Percentiles rank a stretch among this genome's conserved stretches.
phyloP scores from a whole-genome alignment of 1,140 invertebrate genomes.

The Aphis craccivora region DNA sequence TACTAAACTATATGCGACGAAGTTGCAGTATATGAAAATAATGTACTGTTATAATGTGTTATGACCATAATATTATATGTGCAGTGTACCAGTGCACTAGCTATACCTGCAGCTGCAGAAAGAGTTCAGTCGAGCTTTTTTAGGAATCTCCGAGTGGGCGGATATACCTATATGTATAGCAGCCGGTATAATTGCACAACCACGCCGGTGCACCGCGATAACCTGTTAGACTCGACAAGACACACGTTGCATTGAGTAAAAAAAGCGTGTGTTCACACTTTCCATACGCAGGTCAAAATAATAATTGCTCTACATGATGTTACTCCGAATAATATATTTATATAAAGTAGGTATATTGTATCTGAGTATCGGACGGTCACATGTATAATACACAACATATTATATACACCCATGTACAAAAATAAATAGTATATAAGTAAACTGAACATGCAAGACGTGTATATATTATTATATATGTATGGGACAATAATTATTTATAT shows the following conservation, averaged over 20 bases:
- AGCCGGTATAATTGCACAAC: slow-evolving; percentile 26
- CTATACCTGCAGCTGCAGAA: not conserved
- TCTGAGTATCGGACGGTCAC: not conserved
- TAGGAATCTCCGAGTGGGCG: slow-evolving; percentile 33
- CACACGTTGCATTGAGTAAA: not conserved
- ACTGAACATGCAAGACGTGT: slow-evolving; percentile 3
- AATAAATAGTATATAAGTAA: not conserved
- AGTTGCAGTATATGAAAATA: not conserved
- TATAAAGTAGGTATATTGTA: not conserved
- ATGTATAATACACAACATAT: not conserved
- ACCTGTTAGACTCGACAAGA: slow-evolving; percentile 48
- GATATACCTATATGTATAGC: not conserved
- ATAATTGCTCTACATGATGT: slow-evolving; percentile 57
- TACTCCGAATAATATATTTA: slow-evolving; percentile 27
- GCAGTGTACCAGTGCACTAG: not conserved
- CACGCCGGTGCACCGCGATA: not conserved
- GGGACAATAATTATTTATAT: slow-evolving; percentile 37
- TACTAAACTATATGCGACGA: too few relatives aligned
- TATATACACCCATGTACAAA: not conserved
- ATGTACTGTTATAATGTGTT: not conserved
- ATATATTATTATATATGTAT: not conserved
- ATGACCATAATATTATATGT: not conserved
- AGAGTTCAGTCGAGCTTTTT: slow-evolving; percentile 38
- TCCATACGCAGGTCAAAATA: slow-evolving; percentile 6
- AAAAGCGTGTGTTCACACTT: slow-evolving; percentile 33